Percentiles rank a stretch among this genome's conserved stretches.
phyloP scores from a whole-genome alignment of 1,140 invertebrate genomes.

The Drosophila ananassae region DNA sequence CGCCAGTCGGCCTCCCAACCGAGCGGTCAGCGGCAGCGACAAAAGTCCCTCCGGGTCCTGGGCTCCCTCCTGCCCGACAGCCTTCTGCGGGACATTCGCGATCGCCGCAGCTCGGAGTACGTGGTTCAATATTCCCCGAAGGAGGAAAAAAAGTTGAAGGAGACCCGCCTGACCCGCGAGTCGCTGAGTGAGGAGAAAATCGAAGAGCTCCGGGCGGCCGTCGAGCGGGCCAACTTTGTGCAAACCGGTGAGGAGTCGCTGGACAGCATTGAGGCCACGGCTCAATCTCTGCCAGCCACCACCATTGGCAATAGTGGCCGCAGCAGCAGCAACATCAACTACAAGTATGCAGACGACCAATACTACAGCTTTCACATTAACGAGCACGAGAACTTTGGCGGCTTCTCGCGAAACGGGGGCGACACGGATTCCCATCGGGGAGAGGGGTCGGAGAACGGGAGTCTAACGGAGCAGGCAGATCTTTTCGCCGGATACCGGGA shows the following conservation, averaged over 20 bases:
- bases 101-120: conserved; percentile 61
- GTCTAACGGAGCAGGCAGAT: conserved; percentile 84
- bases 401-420: conserved; percentile 85
- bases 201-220: conserved; percentile 69
- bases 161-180: conserved; percentile 57
- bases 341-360: conserved; percentile 89
- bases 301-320: conserved; percentile 19
- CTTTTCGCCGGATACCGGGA: conserved; percentile 93
- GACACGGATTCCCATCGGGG: conserved; percentile 63
- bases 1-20: conserved; percentile 62
- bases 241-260: conserved; percentile 67
- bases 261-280: conserved; percentile 30
- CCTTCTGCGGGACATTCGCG: conserved; percentile 77
- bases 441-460: conserved; percentile 5
- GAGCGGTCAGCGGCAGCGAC: conserved; percentile 62
- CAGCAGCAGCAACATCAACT: conserved; percentile 53
- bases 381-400: conserved; percentile 86
- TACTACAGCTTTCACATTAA: conserved; percentile 94
- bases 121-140: conserved; percentile 58
- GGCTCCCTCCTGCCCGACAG: conserved; percentile 75
- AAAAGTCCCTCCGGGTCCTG: conserved; percentile 64
- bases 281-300: conserved; percentile 40
- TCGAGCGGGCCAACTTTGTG: conserved; percentile 72
- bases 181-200: conserved; percentile 71
- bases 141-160: conserved; percentile 40